Conservation (phyloP, 2,113 vertebrate species). For the Petromus typicus region DNA sequence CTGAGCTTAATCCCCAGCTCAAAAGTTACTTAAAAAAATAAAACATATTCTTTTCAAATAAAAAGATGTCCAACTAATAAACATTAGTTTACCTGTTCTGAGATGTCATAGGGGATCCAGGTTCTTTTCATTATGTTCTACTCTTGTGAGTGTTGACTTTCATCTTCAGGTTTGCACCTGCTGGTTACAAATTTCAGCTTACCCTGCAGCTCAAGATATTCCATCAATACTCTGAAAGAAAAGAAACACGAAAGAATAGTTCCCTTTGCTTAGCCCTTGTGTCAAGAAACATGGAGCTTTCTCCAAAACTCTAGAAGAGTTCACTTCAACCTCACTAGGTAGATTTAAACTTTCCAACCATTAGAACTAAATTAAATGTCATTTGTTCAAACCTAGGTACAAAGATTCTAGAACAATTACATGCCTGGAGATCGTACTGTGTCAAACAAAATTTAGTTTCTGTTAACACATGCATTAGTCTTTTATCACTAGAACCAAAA, state of each 20-base stretch:
- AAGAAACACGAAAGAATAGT: background rate
- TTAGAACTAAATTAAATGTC: background rate
- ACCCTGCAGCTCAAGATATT: background rate
- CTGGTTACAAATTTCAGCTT: background rate
- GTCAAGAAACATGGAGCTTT: background rate
- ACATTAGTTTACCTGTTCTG: background rate
- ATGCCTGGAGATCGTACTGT: background rate
- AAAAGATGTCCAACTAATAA: background rate
- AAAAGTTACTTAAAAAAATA: background rate
- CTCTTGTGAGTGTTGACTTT: background rate
- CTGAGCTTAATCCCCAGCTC: too few relatives aligned
- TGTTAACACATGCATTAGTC: background rate
- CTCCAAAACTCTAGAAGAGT: background rate
- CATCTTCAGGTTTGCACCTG: background rate
- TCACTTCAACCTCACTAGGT: background rate
- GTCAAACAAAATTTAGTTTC: background rate
- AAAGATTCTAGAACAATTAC: conserved; percentile 34
- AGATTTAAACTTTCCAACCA: background rate
- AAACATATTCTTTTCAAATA: background rate
- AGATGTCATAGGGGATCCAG: background rate
- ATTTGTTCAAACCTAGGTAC: background rate
- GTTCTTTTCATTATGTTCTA: background rate
- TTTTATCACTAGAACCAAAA: background rate
- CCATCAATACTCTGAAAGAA: background rate
- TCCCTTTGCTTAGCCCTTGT: background rate